A percentile compares a stretch with the other conserved stretches of the same genome.
These are phyloP conservation scores for Dilophus febrilis DNA, from an alignment of 2,888 invertebrate species.

Conservation along the genomic window DNA sequence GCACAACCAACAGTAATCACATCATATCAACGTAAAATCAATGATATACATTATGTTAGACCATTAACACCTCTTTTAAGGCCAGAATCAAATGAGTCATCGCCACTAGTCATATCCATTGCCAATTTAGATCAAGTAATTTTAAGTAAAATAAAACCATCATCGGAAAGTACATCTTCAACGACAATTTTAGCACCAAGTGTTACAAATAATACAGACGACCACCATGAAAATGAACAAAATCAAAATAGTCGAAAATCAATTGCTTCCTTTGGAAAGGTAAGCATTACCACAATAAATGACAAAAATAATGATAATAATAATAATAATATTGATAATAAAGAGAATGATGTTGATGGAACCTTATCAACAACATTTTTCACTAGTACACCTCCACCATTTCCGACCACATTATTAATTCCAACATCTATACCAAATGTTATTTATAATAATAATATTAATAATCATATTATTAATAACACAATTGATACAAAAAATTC, in stretches of 20 bases:
- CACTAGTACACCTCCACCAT: too few relatives aligned
- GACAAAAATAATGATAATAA: too few relatives aligned
- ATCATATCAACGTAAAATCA: neutral
- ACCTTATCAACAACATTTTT: slow-evolving; percentile 11
- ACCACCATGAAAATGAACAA: slow-evolving; percentile 13
- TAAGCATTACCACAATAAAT: slow-evolving; percentile 18
- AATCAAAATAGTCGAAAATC: too few relatives aligned
- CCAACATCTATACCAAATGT: slow-evolving; percentile 4
- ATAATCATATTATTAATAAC: slow-evolving; percentile 8
- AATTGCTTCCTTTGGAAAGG: slow-evolving; percentile 21
- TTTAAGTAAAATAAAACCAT: slow-evolving; percentile 23
- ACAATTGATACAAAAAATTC: slow-evolving; percentile 3
- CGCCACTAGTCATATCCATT: slow-evolving; percentile 30
- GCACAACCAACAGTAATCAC: neutral
- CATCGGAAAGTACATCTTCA: slow-evolving; percentile 7
- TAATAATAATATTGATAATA: too few relatives aligned
- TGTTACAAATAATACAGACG: slow-evolving; percentile 10
- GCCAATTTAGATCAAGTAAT: slow-evolving; percentile 30
- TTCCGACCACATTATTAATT: slow-evolving; percentile 1
- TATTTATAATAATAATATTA: slow-evolving; percentile 9
- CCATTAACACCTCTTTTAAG: slow-evolving; percentile 19
- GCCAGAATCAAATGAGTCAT: slow-evolving; percentile 30
- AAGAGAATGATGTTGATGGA: too few relatives aligned
- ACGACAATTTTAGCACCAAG: slow-evolving; percentile 10
- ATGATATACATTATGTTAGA: slow-evolving; percentile 1